A percentile compares a stretch with the other conserved stretches of the same genome.
Conservation (phyloP, 2,113 vertebrate genomes). For the Crotalus tigris region DNA sequence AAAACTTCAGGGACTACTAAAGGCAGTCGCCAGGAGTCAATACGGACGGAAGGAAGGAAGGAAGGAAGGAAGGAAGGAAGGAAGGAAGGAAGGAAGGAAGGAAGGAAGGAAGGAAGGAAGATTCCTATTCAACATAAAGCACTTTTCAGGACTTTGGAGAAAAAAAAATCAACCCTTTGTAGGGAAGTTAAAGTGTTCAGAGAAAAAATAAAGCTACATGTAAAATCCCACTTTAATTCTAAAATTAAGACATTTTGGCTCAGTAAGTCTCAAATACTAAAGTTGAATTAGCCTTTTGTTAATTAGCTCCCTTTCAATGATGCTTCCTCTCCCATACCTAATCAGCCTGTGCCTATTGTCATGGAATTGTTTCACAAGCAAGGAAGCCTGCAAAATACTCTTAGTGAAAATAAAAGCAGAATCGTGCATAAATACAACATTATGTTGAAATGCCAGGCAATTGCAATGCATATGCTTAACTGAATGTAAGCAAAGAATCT, state of each 20-base stretch:
- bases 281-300: not conserved
- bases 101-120: not conserved
- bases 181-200: not conserved
- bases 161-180: not conserved
- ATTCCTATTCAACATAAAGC: not conserved
- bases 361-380: not conserved
- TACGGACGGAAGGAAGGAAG: not conserved
- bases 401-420: conserved; percentile 34
- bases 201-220: not conserved
- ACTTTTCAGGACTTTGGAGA: not conserved
- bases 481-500: conserved; percentile 23
- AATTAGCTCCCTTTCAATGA: not conserved
- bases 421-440: conserved; percentile 26
- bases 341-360: not conserved
- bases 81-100: not conserved
- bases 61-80: not conserved
- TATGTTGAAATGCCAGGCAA: conserved; percentile 39
- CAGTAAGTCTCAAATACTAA: not conserved
- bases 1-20: not conserved
- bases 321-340: not conserved
- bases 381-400: not conserved
- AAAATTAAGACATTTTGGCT: not conserved
- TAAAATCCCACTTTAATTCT: not conserved
- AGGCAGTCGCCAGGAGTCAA: not conserved
- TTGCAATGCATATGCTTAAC: conserved; percentile 38